Evolutionary conservation across 1,140 invertebrate species (phyloP).

Genomic region (Penaeus indicus): DNA sequence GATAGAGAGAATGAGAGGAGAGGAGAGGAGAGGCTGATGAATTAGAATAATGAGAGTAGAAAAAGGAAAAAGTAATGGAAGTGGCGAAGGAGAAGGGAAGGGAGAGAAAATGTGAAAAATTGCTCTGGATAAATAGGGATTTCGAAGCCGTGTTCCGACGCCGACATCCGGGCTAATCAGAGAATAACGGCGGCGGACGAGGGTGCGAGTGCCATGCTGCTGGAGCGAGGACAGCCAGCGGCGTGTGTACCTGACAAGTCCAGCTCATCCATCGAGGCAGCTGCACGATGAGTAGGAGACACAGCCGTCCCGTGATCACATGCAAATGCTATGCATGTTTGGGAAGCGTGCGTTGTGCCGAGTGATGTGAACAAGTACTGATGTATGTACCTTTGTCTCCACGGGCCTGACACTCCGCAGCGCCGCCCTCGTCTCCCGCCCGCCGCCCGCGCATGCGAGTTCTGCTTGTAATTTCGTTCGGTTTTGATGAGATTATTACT

Average conservation of each 20-base stretch:
- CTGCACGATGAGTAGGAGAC: background rate
- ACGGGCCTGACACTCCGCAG: background rate
- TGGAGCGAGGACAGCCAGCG: too few relatives aligned
- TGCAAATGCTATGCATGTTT: slow-evolving; percentile 59
- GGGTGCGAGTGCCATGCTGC: too few relatives aligned
- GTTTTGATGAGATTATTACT: too few relatives aligned
- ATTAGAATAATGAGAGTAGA: background rate
- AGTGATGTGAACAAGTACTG: slow-evolving; percentile 61
- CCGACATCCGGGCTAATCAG: too few relatives aligned
- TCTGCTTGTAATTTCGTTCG: too few relatives aligned
- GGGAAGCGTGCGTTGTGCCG: slow-evolving; percentile 46
- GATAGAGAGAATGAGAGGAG: background rate
- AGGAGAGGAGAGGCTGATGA: background rate
- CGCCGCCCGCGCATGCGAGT: too few relatives aligned
- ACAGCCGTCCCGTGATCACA: slow-evolving; percentile 43
- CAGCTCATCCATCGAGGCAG: background rate
- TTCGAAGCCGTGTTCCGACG: background rate
- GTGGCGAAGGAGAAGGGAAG: background rate
- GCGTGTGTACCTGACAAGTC: too few relatives aligned
- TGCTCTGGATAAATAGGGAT: background rate
- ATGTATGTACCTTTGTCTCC: slow-evolving; percentile 57
- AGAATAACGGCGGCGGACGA: too few relatives aligned
- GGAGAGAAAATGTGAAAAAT: background rate
- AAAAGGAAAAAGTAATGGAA: background rate
- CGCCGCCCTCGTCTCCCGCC: too few relatives aligned